Evolutionary conservation across 2,888 invertebrate genomes (phyloP).

Genomic region (Euplexia lucipara): DNA sequence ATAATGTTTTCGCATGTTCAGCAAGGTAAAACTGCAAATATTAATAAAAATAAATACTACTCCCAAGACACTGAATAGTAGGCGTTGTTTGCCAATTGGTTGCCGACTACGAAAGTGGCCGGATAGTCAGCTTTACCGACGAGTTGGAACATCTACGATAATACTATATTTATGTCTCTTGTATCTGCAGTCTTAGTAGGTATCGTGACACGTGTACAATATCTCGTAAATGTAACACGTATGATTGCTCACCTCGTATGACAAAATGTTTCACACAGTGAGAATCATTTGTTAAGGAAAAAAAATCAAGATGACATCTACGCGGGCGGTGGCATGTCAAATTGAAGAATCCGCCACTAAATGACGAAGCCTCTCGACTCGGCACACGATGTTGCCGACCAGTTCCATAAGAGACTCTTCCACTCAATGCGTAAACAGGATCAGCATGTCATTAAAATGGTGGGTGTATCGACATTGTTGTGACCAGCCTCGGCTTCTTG

Average conservation of each 20-base stretch:
- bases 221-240: neutral
- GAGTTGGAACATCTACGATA: too few species aligned
- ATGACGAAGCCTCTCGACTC: slow-evolving; percentile 72
- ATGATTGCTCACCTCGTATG: neutral
- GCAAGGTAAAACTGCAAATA: too few species aligned
- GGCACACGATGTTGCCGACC: slow-evolving; percentile 64
- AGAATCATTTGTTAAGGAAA: slow-evolving; percentile 31
- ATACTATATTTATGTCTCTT: too few species aligned
- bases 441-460: slow-evolving; percentile 71
- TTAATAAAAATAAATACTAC: too few species aligned
- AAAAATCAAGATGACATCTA: slow-evolving; percentile 52
- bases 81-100: too few species aligned
- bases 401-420: slow-evolving; percentile 71
- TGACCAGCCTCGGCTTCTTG: slow-evolving; percentile 79
- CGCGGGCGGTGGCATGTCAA: slow-evolving; percentile 76
- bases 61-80: too few species aligned
- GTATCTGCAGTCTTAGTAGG: too few species aligned
- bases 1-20: too few species aligned
- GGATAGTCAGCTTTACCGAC: too few species aligned
- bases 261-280: slow-evolving; percentile 13
- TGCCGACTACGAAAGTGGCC: too few species aligned
- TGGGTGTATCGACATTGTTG: slow-evolving; percentile 76
- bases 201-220: too few species aligned
- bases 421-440: slow-evolving; percentile 70
- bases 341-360: slow-evolving; percentile 74